A percentile compares a stretch with the other conserved stretches of the same genome.
Evolutionary conservation across 2,113 vertebrate genomes (phyloP).

Genomic region (Oplegnathus fasciatus): DNA sequence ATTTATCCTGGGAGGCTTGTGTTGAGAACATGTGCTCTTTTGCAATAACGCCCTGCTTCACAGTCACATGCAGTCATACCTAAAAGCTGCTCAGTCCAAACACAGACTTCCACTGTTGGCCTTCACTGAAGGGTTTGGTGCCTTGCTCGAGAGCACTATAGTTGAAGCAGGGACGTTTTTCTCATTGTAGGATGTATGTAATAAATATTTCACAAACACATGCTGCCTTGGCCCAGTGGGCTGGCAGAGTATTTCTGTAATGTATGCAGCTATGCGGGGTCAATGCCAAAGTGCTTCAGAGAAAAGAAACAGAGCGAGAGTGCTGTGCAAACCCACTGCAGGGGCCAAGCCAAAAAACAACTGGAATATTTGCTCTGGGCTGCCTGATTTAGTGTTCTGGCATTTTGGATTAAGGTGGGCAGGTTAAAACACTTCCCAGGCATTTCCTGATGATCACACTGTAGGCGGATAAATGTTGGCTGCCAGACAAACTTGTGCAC

Average conservation of each 20-base stretch:
- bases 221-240: slow-evolving; percentile 41
- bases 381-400: slow-evolving; percentile 71
- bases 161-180: slow-evolving; percentile 12
- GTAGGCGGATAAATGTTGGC: slow-evolving; percentile 47
- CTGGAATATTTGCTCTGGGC: slow-evolving; percentile 70
- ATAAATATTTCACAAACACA: slow-evolving; percentile 71
- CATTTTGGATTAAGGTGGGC: slow-evolving; percentile 72
- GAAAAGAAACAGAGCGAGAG: slow-evolving; percentile 51
- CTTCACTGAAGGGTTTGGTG: slow-evolving; percentile 17
- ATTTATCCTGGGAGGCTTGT: slow-evolving; percentile 54
- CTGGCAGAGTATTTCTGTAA: slow-evolving; percentile 57
- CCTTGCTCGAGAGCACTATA: slow-evolving; percentile 52
- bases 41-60: slow-evolving; percentile 46
- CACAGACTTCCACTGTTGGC: slow-evolving; percentile 16
- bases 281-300: slow-evolving; percentile 65
- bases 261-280: slow-evolving; percentile 61
- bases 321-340: slow-evolving; percentile 62
- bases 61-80: slow-evolving; percentile 43
- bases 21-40: slow-evolving; percentile 44
- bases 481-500: slow-evolving; percentile 47
- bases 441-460: slow-evolving; percentile 69
- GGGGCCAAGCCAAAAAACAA: slow-evolving; percentile 62
- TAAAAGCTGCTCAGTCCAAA: slow-evolving; percentile 27
- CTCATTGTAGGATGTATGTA: slow-evolving; percentile 39
- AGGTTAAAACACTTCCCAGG: slow-evolving; percentile 78